phyloP scores from a whole-genome alignment of 2,113 vertebrate species.

The Pongo abelii region DNA sequence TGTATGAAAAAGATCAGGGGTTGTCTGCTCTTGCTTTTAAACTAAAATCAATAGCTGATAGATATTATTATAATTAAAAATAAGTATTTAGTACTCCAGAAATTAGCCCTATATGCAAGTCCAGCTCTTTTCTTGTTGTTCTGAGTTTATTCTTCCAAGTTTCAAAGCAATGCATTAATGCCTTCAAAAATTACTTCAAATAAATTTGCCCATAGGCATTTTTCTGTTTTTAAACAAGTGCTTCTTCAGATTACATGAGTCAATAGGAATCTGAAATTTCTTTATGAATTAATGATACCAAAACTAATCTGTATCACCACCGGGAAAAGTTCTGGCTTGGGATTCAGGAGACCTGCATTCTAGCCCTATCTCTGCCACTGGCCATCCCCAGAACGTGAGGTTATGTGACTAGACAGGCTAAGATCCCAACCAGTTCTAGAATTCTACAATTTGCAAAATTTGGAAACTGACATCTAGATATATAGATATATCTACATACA shows the following conservation, averaged over 20 bases:
- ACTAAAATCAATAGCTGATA: not conserved
- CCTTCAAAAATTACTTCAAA: slow-evolving; percentile 1
- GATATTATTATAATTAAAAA: not conserved
- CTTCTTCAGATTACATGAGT: not conserved
- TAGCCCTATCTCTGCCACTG: not conserved
- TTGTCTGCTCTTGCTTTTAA: not conserved
- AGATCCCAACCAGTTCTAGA: not conserved
- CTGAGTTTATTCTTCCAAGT: not conserved
- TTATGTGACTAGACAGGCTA: not conserved
- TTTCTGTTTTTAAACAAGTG: not conserved
- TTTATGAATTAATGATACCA: not conserved
- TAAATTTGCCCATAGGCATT: not conserved
- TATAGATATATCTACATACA: not conserved
- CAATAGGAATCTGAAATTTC: not conserved
- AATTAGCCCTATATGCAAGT: not conserved
- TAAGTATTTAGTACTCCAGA: not conserved
- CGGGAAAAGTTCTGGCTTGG: not conserved
- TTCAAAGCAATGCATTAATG: not conserved
- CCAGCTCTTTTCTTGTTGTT: not conserved
- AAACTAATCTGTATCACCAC: not conserved
- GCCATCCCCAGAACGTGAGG: not conserved
- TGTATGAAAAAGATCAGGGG: not conserved
- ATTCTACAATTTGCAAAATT: not conserved
- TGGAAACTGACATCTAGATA: not conserved
- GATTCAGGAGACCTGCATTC: not conserved